phyloP scores from a whole-genome alignment of 1,140 invertebrate genomes.

The Leguminivora glycinivorella region DNA sequence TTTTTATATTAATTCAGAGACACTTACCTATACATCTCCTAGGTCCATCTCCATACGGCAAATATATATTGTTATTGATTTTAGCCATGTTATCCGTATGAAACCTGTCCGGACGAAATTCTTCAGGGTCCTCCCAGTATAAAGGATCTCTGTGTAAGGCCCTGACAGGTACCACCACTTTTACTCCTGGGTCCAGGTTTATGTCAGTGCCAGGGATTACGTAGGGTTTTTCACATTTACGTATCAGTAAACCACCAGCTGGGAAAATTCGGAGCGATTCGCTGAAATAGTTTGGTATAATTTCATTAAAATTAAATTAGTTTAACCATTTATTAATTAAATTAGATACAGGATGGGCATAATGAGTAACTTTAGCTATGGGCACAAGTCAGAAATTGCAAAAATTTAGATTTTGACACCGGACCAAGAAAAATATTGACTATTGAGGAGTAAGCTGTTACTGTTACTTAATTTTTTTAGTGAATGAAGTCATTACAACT shows the following conservation, averaged over 20 bases:
- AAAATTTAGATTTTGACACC: too few species aligned
- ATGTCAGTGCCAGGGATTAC: slow-evolving; percentile 53
- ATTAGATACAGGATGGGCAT: too few species aligned
- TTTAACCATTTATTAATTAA: too few species aligned
- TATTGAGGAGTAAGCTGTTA: too few species aligned
- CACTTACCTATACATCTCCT: slow-evolving; percentile 81
- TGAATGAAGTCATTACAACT: too few species aligned
- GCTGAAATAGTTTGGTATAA: slow-evolving; percentile 35
- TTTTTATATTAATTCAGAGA: background rate
- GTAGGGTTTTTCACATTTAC: slow-evolving; percentile 54
- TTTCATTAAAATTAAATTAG: too few species aligned
- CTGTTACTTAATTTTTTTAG: too few species aligned
- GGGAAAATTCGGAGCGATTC: slow-evolving; percentile 52
- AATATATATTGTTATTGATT: slow-evolving; percentile 71
- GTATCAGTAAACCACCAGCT: slow-evolving; percentile 49
- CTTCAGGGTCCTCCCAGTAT: slow-evolving; percentile 71
- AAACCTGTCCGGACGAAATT: slow-evolving; percentile 79
- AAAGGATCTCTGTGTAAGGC: slow-evolving; percentile 72
- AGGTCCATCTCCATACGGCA: slow-evolving; percentile 84
- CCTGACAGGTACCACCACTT: slow-evolving; percentile 53
- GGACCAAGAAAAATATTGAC: too few species aligned
- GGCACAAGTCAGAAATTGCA: too few species aligned
- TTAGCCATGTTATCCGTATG: slow-evolving; percentile 45
- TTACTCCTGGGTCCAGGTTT: slow-evolving; percentile 45
- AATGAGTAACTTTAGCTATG: too few species aligned